Evolutionary conservation across 92 coral and sea anemone species (phyloP), one percentile per base, ranked within the genome.

Genomic region (Phymanthus crucifer): DNA sequence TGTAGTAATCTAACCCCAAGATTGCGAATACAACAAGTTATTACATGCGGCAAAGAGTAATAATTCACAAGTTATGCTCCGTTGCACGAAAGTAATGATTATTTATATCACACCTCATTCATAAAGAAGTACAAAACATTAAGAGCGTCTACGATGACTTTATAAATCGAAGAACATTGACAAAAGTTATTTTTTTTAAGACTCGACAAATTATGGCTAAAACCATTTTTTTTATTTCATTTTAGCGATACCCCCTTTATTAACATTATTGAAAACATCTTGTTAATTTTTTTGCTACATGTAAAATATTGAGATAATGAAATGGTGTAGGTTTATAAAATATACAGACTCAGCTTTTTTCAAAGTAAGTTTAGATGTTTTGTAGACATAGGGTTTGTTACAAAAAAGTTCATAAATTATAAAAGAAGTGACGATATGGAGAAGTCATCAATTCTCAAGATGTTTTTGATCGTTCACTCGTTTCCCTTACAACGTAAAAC

Each of bases 391-490:
- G 65, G 36, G 57, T 54, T 32, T 13, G 36, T 67, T 26, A 56
- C 80, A 34, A 54, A 54, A 76, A 33, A 36, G 40, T 31, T 57
- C 52, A 76, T 76, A 58, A 76, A 76, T 76, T 31, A 76, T 76
- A 76, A 36, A 76, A 76, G 17, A 38, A 78, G 27, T 56, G 21
- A 31, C 36, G 66, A 38, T 27, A 43, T 32, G 46, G 24, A 65
- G 65, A 23, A 45, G 50, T 43, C 82, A 65, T 65, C 74, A 65
- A 65, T 68, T 34, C 66, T 78, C 82, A 78, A 78, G 82, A 78
- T 78, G 82, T 40, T 78, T 78, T 66, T 78, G 74, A 66, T 78
- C 82, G 82, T 43, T 68, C 29, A 57, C 14, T 68, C 74, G 82
- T 78, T 31, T 78, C 82, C 82, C 74, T 5, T 66, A 45, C 65